These are phyloP conservation scores for Microplitis demolitor DNA, from an alignment of 1,140 invertebrate genomes.

Conservation along the genomic window DNA sequence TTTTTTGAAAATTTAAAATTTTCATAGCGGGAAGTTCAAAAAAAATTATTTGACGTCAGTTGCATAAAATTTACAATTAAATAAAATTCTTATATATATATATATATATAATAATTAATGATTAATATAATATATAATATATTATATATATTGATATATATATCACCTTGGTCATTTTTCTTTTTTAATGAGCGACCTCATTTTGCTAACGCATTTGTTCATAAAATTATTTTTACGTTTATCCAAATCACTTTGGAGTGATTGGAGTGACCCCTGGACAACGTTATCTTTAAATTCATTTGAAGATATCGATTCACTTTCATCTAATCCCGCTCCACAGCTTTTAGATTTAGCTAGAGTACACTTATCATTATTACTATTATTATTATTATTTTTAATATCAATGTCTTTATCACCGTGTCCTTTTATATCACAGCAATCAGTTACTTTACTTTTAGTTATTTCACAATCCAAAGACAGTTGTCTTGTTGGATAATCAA, in stretches of 20 bases:
- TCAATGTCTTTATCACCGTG: slow-evolving; percentile 41
- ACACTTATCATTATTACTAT: slow-evolving; percentile 31
- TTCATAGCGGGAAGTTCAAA: background rate
- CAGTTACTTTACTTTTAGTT: background rate
- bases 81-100: too few relatives aligned
- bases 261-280: slow-evolving; percentile 51
- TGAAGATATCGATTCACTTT: slow-evolving; percentile 39
- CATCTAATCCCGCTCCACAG: slow-evolving; percentile 54
- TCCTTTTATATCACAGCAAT: slow-evolving; percentile 26
- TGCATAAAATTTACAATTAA: too few relatives aligned
- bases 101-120: background rate
- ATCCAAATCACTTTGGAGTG: slow-evolving; percentile 45
- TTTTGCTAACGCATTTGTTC: slow-evolving; percentile 78
- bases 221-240: slow-evolving; percentile 76
- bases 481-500: too few relatives aligned
- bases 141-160: background rate
- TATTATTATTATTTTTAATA: slow-evolving; percentile 8
- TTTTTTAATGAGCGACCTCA: slow-evolving; percentile 72
- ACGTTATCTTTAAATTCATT: slow-evolving; percentile 38
- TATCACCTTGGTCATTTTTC: slow-evolving; percentile 47
- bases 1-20: too few relatives aligned
- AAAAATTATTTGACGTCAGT: background rate
- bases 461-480: background rate
- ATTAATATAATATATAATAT: background rate
- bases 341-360: slow-evolving; percentile 49